Conservation (phyloP, 2,888 invertebrate species). For the Rhagonycha fulva region DNA sequence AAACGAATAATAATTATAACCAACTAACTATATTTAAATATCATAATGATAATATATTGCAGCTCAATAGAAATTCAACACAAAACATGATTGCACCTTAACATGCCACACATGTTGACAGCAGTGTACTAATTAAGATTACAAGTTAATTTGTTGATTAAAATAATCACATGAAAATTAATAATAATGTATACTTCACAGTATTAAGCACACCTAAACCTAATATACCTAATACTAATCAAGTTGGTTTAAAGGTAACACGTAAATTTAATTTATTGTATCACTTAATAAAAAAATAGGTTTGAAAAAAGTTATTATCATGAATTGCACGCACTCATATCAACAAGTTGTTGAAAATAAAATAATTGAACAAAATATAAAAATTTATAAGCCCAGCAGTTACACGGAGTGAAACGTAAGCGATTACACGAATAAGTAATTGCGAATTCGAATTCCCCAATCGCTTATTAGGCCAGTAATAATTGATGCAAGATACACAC, state of each 20-base stretch:
- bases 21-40: not conserved
- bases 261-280: not conserved
- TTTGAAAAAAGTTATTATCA: no score
- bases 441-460: no score
- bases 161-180: not conserved
- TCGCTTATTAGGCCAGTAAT: no score
- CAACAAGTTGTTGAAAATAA: no score
- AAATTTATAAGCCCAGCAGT: no score
- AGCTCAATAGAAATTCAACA: not conserved
- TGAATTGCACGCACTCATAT: no score
- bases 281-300: not conserved
- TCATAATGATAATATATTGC: not conserved
- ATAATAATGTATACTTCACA: not conserved
- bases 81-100: not conserved
- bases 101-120: conserved; percentile 6
- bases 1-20: no score
- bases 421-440: no score
- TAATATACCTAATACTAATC: no score
- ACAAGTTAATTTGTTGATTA: conserved; percentile 6
- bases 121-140: conserved; percentile 9
- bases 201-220: not conserved
- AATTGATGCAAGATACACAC: no score
- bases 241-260: not conserved
- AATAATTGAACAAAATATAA: no score
- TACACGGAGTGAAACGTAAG: no score